phyloP scores from a whole-genome alignment of 2,888 invertebrate species.

The Cephus pulcher region DNA sequence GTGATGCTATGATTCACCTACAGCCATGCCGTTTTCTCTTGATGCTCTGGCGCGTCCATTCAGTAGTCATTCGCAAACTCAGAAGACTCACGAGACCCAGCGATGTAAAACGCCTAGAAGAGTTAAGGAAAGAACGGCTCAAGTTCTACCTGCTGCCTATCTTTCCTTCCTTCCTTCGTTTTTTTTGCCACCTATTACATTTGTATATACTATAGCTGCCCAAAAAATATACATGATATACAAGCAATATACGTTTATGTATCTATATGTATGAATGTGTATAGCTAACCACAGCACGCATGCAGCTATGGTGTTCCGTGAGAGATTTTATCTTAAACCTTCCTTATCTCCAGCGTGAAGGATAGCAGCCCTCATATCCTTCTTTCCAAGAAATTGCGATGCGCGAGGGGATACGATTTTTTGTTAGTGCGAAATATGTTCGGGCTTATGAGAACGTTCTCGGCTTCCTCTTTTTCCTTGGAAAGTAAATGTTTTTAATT shows the following conservation, averaged over 20 bases:
- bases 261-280: too few relatives aligned
- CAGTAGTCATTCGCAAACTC: too few relatives aligned
- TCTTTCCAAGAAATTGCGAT: neutral
- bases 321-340: neutral
- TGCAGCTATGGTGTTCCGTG: too few relatives aligned
- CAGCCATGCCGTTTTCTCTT: neutral
- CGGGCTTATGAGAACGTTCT: constrained; percentile 48
- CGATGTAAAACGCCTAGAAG: too few relatives aligned
- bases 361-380: neutral
- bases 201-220: too few relatives aligned
- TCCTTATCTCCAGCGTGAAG: neutral
- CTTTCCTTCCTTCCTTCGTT: neutral
- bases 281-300: too few relatives aligned
- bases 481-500: constrained; percentile 53
- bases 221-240: too few relatives aligned
- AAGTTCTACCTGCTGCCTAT: neutral
- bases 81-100: too few relatives aligned
- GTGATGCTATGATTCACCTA: neutral
- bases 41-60: too few relatives aligned
- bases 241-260: too few relatives aligned
- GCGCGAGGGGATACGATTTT: neutral
- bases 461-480: constrained; percentile 26
- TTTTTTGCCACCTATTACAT: neutral
- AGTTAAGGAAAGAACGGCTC: too few relatives aligned
- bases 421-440: constrained; percentile 42